Percentiles rank a stretch among this genome's conserved stretches.
Evolutionary conservation across 2,797 vertebrate species (phyloP).

Genomic region (Onychomys torridus): DNA sequence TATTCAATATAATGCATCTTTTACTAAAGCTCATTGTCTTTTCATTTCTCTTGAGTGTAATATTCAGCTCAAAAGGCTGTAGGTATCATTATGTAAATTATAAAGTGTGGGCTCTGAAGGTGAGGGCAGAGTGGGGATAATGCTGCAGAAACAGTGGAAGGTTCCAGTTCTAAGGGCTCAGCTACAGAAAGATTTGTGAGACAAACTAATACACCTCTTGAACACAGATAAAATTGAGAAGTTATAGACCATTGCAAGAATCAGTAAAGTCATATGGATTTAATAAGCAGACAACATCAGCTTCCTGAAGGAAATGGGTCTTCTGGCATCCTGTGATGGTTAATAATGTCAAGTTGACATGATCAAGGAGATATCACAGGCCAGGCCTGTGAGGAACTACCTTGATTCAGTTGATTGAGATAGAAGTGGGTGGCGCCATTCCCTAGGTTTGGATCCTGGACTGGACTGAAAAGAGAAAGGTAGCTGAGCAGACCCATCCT

Average conservation of each 20-base stretch:
- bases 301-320: neutral
- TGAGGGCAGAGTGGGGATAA: rapidly evolving
- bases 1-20: neutral
- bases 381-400: neutral
- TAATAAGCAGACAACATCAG: neutral
- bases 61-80: neutral
- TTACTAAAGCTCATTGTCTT: neutral
- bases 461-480: neutral
- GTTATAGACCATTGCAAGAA: neutral
- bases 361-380: neutral
- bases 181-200: neutral
- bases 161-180: neutral
- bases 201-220: neutral
- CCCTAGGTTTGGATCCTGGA: neutral
- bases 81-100: neutral
- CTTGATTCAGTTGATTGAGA: neutral
- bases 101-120: neutral
- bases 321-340: neutral
- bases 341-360: neutral
- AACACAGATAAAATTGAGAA: neutral
- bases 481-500: neutral
- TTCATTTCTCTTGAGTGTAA: neutral
- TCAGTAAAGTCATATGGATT: neutral
- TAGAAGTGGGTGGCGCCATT: neutral
- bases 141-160: neutral